Conservation (phyloP, 2,888 invertebrate genomes). For the Scaeva pyrastri region DNA sequence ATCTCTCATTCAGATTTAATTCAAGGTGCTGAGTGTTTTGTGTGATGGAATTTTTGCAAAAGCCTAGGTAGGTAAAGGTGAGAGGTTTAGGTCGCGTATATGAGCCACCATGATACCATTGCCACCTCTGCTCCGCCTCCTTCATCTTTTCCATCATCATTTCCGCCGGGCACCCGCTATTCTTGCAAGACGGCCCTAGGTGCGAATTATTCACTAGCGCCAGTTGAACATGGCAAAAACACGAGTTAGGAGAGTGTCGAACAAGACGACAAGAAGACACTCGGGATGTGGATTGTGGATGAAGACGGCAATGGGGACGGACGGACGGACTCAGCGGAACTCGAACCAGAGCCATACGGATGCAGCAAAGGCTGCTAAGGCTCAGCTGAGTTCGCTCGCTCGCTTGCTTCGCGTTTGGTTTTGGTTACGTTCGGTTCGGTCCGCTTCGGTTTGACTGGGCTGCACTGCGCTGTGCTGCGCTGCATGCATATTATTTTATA, state of each 20-base stretch:
- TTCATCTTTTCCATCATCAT: too few species aligned
- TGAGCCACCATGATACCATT: conserved; percentile 5
- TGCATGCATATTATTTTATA: conserved; percentile 20
- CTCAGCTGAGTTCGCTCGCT: conserved; percentile 19
- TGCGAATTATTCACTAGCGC: conserved; percentile 73
- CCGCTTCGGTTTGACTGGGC: background rate
- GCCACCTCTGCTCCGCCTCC: background rate
- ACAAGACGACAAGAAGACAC: conserved; percentile 50
- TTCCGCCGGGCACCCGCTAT: conserved; percentile 7
- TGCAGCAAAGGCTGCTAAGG: conserved; percentile 23
- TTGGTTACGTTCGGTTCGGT: conserved; percentile 29
- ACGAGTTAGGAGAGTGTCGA: conserved; percentile 71
- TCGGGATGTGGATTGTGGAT: background rate
- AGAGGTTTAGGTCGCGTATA: conserved; percentile 72
- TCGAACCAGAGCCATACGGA: conserved; percentile 7
- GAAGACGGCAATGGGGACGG: too few species aligned
- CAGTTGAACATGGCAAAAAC: conserved; percentile 69
- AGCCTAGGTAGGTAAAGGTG: conserved; percentile 70
- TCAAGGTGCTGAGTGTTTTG: conserved; percentile 43
- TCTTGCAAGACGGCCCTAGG: conserved; percentile 44
- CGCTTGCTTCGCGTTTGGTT: conserved; percentile 32
- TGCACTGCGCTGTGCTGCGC: conserved; percentile 3
- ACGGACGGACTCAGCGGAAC: conserved; percentile 10
- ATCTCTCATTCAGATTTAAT: conserved; percentile 43
- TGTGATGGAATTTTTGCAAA: conserved; percentile 50